Base-by-base conservation (phyloP, 2,888 invertebrate genomes). In the Dryobota labecula region DNA sequence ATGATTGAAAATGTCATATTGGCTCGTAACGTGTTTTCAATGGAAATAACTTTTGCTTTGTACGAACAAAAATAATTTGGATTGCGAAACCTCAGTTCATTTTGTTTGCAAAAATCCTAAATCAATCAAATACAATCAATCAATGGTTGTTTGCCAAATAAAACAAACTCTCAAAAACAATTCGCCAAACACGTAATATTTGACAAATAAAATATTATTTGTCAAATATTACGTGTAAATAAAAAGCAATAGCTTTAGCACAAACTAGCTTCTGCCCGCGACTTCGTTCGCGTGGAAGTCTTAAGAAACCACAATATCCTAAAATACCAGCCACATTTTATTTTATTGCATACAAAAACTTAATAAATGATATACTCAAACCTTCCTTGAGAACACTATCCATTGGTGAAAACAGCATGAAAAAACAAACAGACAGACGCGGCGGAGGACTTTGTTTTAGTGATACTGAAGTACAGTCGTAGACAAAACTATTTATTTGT, bases 381-480 rank as follows among this genome's bases (percentile, higher is more conserved):
- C n/a, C n/a, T n/a, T n/a, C n/a, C n/a, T n/a, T n/a, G n/a, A n/a
- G n/a, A n/a, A n/a, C n/a, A n/a, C n/a, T n/a, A n/a, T n/a, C n/a
- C n/a, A n/a, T n/a, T n/a, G n/a, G n/a, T n/a, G n/a, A n/a, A n/a
- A n/a, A n/a, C n/a, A n/a, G n/a, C n/a, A n/a, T n/a, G n/a, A n/a
- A n/a, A n/a, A n/a, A n/a, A n/a, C n/a, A n/a, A n/a, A n/a, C n/a
- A n/a, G n/a, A n/a, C n/a, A n/a, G n/a, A n/a, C n/a, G n/a, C n/a
- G n/a, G n/a, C n/a, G n/a, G n/a, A n/a, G n/a, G n/a, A n/a, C n/a
- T n/a, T n/a, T n/a, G n/a, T n/a, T n/a, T n/a, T n/a, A n/a, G n/a
- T n/a, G n/a, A n/a, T n/a, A n/a, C n/a, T n/a, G n/a, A 36, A 30
- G 54, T 68, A 79, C 58, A 41, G 54, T 68, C 78, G 8, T 9